These are phyloP conservation scores for Dinomys branickii DNA, from an alignment of 2,113 vertebrate species.

Conservation along the genomic window DNA sequence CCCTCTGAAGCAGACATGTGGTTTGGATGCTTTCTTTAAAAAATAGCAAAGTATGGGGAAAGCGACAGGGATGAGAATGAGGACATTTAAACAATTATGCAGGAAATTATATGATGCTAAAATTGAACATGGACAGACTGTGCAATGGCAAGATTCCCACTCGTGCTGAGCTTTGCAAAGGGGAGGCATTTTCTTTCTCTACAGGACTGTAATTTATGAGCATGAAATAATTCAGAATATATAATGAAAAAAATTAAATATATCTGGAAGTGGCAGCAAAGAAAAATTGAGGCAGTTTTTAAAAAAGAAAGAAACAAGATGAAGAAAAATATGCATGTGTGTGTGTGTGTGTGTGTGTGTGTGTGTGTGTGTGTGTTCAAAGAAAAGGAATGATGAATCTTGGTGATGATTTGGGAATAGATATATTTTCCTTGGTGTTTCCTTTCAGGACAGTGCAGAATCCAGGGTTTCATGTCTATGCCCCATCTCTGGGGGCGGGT, in stretches of 20 bases:
- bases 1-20: constrained; percentile 67
- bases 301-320: constrained; percentile 62
- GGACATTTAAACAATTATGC: constrained; percentile 87
- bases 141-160: constrained; percentile 85
- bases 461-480: background rate
- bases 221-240: constrained; percentile 83
- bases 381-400: background rate
- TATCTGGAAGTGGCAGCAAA: constrained; percentile 79
- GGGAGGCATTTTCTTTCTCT: constrained; percentile 57
- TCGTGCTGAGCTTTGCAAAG: constrained; percentile 80
- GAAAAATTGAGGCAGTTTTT: constrained; percentile 72
- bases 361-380: background rate
- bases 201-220: constrained; percentile 85
- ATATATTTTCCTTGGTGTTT: background rate
- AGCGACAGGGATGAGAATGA: constrained; percentile 82
- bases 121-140: constrained; percentile 86
- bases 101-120: constrained; percentile 90
- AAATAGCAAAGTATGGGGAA: constrained; percentile 50
- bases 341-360: constrained; percentile 48
- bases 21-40: constrained; percentile 74
- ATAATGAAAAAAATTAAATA: constrained; percentile 86
- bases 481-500: too few relatives aligned
- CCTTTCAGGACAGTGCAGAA: background rate
- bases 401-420: background rate
- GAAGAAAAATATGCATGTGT: constrained; percentile 67